Percentiles rank a stretch among this genome's conserved stretches.
These are phyloP conservation scores for Drosophila albomicans DNA, from an alignment of 1,140 invertebrate species.

Conservation along the genomic window DNA sequence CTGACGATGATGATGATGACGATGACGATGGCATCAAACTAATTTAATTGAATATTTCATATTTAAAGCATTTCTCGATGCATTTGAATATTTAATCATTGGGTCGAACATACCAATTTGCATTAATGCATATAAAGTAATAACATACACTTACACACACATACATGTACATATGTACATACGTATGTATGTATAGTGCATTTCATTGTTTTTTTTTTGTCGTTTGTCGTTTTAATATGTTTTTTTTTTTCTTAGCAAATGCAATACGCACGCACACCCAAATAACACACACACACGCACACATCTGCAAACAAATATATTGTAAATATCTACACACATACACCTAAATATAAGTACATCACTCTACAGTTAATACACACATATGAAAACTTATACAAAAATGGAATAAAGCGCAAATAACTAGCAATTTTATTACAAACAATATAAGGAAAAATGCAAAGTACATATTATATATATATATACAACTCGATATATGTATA, in stretches of 20 bases:
- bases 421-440: slow-evolving; percentile 15
- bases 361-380: slow-evolving; percentile 7
- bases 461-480: slow-evolving; percentile 2
- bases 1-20: background rate
- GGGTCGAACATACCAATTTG: slow-evolving; percentile 24
- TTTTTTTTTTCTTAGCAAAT: slow-evolving; percentile 41
- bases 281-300: slow-evolving; percentile 5
- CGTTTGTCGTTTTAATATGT: background rate
- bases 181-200: too few relatives aligned
- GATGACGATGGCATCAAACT: background rate
- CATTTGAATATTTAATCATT: slow-evolving; percentile 18
- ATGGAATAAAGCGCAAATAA: slow-evolving; percentile 4
- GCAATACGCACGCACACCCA: slow-evolving; percentile 34
- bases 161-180: background rate
- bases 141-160: slow-evolving; percentile 19
- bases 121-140: slow-evolving; percentile 9
- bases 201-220: slow-evolving; percentile 3
- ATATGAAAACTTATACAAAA: slow-evolving; percentile 12
- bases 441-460: slow-evolving; percentile 16
- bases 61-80: slow-evolving; percentile 25
- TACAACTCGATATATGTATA: background rate
- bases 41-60: slow-evolving; percentile 20
- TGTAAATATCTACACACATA: slow-evolving; percentile 44
- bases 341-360: background rate
- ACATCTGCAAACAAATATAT: slow-evolving; percentile 13